Conservation (phyloP, 2,888 invertebrate genomes). For the Lathronympha strigana region DNA sequence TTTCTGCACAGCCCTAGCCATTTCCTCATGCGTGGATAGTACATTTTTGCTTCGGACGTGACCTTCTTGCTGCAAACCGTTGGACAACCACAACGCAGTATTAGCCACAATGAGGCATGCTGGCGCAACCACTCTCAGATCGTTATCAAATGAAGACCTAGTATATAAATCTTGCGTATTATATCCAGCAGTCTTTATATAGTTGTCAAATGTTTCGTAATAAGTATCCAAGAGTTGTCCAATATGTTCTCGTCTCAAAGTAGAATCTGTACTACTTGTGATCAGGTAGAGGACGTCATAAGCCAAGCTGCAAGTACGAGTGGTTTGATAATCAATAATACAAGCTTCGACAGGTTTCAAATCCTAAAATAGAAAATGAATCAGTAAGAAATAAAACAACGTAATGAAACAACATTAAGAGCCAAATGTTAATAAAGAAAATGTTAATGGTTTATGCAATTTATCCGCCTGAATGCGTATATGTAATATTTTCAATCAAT, state of each 20-base stretch:
- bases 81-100: slow-evolving; percentile 71
- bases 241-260: slow-evolving; percentile 56
- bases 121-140: slow-evolving; percentile 65
- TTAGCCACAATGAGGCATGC: slow-evolving; percentile 72
- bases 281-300: slow-evolving; percentile 71
- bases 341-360: slow-evolving; percentile 63
- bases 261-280: slow-evolving; percentile 62
- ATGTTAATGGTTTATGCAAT: too few relatives aligned
- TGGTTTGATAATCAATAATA: slow-evolving; percentile 74
- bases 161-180: slow-evolving; percentile 56
- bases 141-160: slow-evolving; percentile 59
- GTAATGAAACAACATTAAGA: not conserved
- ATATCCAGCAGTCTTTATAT: slow-evolving; percentile 51
- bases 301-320: slow-evolving; percentile 66
- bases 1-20: slow-evolving; percentile 53
- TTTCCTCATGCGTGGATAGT: slow-evolving; percentile 58
- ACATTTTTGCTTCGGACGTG: slow-evolving; percentile 70
- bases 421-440: not conserved
- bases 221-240: slow-evolving; percentile 61
- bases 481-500: too few relatives aligned
- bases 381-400: not conserved
- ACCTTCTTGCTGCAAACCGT: slow-evolving; percentile 73
- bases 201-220: slow-evolving; percentile 58
- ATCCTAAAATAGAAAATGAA: slow-evolving; percentile 57
- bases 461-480: too few relatives aligned